Base-by-base conservation (phyloP, 2,888 invertebrate genomes). In the Andrena haemorrhoa region DNA sequence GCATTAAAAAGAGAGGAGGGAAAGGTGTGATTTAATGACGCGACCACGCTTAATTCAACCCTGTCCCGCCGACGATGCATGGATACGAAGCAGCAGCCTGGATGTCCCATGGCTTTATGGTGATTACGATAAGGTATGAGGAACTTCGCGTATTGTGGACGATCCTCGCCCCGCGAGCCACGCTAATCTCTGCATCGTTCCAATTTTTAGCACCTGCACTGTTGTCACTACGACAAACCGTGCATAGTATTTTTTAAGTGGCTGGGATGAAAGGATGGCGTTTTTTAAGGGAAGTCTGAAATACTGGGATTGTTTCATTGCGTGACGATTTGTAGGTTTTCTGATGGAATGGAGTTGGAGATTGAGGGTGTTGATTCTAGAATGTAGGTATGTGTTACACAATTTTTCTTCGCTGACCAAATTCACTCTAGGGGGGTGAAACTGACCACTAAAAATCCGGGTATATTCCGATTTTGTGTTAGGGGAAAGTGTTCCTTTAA, bases 11-110 rank as follows among this genome's bases (percentile, higher is more conserved):
- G 51, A 31, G 12, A 56, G 2, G 12, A 8, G 58, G 58, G 26
- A 58, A 23, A 69, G 8, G 49, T 20, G 26, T 70, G 68, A 70
- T 75, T 75, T 70, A 75, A 60, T 31, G 49, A 47, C 10, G 74
- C 49, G 33, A 68, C 69, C 68, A 41, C 58, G 31, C 16, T 75
- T 69, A 69, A 75, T 75, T 75, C 60, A 49, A 56, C 2, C n/a
- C 26, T 60, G 33, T 49, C 26, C 35, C 33, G 33, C 2, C 2
- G 41, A 33, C 41, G 20, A 49, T 56, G 56, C 23, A 33, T 20
- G 29, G 49, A 51, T 20, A 26, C 1, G 12, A 61, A 58, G 29
- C 53, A 64, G 53, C 64, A 72, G 51, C 63, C n/a, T 23, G 33
- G 49, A 10, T 33, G 63, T 60, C 47, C 29, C 49, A 61, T 49